Conservation (phyloP, 2,888 invertebrate species). For the Automeris io region DNA sequence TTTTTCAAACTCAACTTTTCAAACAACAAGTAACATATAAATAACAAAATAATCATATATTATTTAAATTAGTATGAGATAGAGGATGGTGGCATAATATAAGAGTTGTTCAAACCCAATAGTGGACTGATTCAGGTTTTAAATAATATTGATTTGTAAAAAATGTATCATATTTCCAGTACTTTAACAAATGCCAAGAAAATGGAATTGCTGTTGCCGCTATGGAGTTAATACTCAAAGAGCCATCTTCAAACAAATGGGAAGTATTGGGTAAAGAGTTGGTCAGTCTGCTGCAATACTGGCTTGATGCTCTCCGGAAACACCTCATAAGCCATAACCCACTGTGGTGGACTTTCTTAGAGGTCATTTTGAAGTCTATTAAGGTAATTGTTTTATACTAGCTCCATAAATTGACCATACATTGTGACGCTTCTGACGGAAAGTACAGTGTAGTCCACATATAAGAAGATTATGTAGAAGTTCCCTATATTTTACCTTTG, state of each 20-base stretch:
- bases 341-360: constrained; percentile 54
- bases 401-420: too few species aligned
- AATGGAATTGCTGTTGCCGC: constrained; percentile 47
- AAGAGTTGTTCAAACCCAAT: too few species aligned
- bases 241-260: constrained; percentile 50
- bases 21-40: too few species aligned
- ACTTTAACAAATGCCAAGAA: constrained; percentile 46
- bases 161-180: constrained; percentile 31
- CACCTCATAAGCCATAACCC: constrained; percentile 37
- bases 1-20: too few species aligned
- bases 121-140: too few species aligned
- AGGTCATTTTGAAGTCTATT: constrained; percentile 38
- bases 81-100: too few species aligned
- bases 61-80: too few species aligned
- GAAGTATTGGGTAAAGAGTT: constrained; percentile 42
- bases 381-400: constrained; percentile 33
- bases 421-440: too few species aligned
- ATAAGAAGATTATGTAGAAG: too few species aligned
- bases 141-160: constrained; percentile 1
- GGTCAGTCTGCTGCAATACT: constrained; percentile 42
- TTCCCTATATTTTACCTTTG: too few species aligned
- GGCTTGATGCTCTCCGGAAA: constrained; percentile 49
- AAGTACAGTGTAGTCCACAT: too few species aligned
- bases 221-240: constrained; percentile 35
- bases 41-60: too few species aligned